Percentiles rank a stretch among this genome's conserved stretches.
Conservation (phyloP, 2,888 invertebrate species). For the Mesorhabditis sp. region DNA sequence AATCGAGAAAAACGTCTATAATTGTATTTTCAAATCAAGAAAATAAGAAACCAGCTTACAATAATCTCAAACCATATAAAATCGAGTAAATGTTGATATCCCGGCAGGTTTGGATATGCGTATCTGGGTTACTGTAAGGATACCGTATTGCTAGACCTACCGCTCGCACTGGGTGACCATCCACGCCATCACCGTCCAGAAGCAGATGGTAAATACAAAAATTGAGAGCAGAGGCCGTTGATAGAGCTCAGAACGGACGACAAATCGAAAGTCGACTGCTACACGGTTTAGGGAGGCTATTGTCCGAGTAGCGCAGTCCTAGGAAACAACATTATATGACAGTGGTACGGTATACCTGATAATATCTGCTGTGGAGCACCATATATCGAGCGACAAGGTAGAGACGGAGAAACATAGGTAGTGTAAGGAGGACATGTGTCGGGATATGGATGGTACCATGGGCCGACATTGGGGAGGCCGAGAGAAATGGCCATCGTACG, state of each 20-base stretch:
- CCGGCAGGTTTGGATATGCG: slow-evolving; percentile 29
- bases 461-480: slow-evolving; percentile 23
- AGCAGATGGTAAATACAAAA: slow-evolving; percentile 93
- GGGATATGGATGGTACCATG: slow-evolving; percentile 23
- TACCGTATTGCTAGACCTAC: slow-evolving; percentile 62
- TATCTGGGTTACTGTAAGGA: slow-evolving; percentile 14
- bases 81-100: slow-evolving; percentile 44
- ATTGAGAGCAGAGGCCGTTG: slow-evolving; percentile 72
- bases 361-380: slow-evolving; percentile 96
- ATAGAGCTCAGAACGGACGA: slow-evolving; percentile 96
- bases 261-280: slow-evolving; percentile 88
- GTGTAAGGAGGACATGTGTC: slow-evolving; percentile 89
- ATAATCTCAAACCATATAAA: slow-evolving; percentile 56
- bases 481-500: slow-evolving; percentile 33
- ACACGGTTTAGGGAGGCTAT: slow-evolving; percentile 65
- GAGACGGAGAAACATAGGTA: slow-evolving; percentile 98
- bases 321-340: neutral
- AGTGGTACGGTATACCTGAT: slow-evolving; percentile 61
- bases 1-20: slow-evolving; percentile 91
- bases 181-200: slow-evolving; percentile 99
- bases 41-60: slow-evolving; percentile 24
- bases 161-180: slow-evolving; percentile 96
- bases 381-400: slow-evolving; percentile 98
- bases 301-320: slow-evolving; percentile 85
- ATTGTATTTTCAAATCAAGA: slow-evolving; percentile 8